Percentiles rank a stretch among this genome's conserved stretches.
These are phyloP conservation scores for Actinemys pallida DNA, from an alignment of 2,113 vertebrate genomes.

Conservation along the genomic window DNA sequence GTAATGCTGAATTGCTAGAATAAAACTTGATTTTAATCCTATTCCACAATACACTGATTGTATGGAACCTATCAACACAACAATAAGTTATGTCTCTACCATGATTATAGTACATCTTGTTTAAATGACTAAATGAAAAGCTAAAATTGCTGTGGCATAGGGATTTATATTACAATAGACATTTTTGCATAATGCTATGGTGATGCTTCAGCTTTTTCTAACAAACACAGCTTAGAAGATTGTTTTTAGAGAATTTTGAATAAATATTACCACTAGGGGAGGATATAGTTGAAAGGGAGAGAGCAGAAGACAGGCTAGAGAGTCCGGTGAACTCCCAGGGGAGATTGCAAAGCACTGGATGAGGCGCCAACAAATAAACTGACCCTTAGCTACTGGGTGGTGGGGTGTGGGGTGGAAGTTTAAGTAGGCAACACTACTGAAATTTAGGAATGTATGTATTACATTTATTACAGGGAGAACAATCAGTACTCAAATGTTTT, in stretches of 20 bases:
- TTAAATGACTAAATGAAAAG: conserved; percentile 65
- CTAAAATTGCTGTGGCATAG: conserved; percentile 50
- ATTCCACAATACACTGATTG: conserved; percentile 61
- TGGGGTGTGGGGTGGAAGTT: not conserved
- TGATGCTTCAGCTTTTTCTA: conserved; percentile 45
- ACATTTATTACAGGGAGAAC: not conserved
- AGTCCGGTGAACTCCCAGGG: not conserved
- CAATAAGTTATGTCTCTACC: conserved; percentile 55
- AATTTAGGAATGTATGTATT: not conserved
- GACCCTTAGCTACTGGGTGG: not conserved
- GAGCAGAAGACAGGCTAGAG: not conserved
- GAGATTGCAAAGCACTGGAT: not conserved
- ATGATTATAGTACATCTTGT: conserved; percentile 51
- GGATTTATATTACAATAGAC: conserved; percentile 68
- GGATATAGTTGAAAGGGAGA: not conserved
- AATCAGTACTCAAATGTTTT: not conserved
- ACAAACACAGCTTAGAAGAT: conserved; percentile 21
- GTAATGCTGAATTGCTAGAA: conserved; percentile 50
- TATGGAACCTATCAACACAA: conserved; percentile 46
- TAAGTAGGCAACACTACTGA: not conserved
- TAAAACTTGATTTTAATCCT: conserved; percentile 65
- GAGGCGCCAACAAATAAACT: conserved; percentile 28
- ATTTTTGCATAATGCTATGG: conserved; percentile 66
- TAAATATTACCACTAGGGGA: conserved; percentile 27
- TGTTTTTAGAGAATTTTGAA: conserved; percentile 36